Conservation (phyloP, 2,113 vertebrate genomes). For the Hystrix brachyura region DNA sequence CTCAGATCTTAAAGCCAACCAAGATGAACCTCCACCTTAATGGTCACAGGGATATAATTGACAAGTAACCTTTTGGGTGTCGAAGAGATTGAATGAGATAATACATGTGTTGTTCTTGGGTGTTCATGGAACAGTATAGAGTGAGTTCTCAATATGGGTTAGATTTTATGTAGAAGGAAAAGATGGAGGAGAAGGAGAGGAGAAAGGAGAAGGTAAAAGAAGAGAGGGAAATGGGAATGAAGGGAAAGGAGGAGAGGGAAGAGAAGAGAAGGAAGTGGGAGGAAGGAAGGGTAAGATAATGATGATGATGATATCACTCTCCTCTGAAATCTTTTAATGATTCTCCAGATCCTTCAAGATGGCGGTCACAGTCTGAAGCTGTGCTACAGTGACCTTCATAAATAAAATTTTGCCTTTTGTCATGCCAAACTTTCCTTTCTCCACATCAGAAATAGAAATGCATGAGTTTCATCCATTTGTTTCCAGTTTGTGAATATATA, state of each 20-base stretch:
- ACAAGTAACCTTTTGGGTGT: neutral
- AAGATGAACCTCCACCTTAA: neutral
- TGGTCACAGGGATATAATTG: neutral
- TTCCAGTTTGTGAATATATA: neutral
- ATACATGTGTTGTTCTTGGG: neutral
- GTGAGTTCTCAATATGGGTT: neutral
- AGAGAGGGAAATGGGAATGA: no score
- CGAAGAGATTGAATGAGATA: conserved; percentile 1
- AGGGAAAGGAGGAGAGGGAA: neutral
- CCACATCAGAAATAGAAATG: neutral
- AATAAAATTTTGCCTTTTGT: neutral
- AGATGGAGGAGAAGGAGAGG: neutral
- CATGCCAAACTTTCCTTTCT: neutral
- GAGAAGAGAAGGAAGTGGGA: neutral
- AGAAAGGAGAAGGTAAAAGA: neutral
- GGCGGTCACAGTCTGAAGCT: neutral
- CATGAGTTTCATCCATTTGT: neutral
- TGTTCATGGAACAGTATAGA: neutral
- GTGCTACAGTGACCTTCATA: neutral
- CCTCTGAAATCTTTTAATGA: neutral
- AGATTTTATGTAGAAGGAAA: neutral
- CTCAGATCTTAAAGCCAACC: neutral
- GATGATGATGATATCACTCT: neutral
- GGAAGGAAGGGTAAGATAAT: no score
- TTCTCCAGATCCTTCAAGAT: neutral